Percentiles rank a stretch among this genome's conserved stretches.
phyloP scores from a whole-genome alignment of 2,888 invertebrate species.

The Hirtodrosophila alboralis region DNA sequence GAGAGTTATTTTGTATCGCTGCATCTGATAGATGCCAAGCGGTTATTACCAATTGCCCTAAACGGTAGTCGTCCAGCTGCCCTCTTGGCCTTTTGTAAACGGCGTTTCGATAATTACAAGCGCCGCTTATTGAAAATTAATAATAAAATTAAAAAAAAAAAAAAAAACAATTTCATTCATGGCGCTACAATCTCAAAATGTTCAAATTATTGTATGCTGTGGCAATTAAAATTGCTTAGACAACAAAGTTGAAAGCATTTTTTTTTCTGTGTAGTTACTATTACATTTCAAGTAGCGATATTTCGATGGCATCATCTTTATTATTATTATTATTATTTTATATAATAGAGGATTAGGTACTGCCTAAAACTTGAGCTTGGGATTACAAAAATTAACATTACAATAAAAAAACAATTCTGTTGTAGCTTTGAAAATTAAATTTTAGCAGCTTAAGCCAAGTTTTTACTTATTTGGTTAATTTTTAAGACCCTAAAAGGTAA shows the following conservation, averaged over 20 bases:
- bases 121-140: slow-evolving; percentile 77
- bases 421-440: background rate
- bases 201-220: slow-evolving; percentile 32
- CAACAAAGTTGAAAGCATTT: slow-evolving; percentile 51
- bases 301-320: slow-evolving; percentile 62
- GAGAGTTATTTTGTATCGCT: slow-evolving; percentile 31
- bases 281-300: slow-evolving; percentile 66
- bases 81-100: slow-evolving; percentile 54
- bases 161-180: slow-evolving; percentile 51
- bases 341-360: slow-evolving; percentile 66
- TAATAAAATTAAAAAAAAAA: no score
- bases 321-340: slow-evolving; percentile 39
- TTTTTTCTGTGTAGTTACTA: slow-evolving; percentile 4
- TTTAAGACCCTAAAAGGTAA: no score
- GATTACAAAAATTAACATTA: slow-evolving; percentile 28
- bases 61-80: slow-evolving; percentile 74
- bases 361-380: slow-evolving; percentile 17
- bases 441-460: no score
- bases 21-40: slow-evolving; percentile 57
- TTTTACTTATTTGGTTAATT: no score
- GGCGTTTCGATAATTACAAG: slow-evolving; percentile 68
- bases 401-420: slow-evolving; percentile 11
- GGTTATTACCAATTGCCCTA: slow-evolving; percentile 73
- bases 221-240: slow-evolving; percentile 73
- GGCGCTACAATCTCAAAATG: slow-evolving; percentile 49